Base-by-base conservation (phyloP, 2,888 invertebrate genomes). In the Eupithecia abbreviata region DNA sequence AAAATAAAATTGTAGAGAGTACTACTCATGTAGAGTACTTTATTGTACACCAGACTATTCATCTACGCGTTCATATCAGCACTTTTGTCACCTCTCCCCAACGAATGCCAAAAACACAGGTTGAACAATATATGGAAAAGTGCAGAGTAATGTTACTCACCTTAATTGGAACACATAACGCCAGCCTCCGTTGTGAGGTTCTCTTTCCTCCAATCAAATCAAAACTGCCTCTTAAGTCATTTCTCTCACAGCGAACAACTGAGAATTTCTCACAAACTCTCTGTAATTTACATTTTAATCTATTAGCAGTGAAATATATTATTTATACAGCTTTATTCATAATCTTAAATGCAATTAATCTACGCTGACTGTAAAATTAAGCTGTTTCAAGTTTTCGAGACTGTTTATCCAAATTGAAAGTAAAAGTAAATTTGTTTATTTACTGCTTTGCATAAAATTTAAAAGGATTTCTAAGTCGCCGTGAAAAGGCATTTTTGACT, bases 401-500 rank as follows among this genome's bases (percentile, higher is more conserved):
- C 66, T 73, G 67, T 68, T 73, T 55, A 68, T 68, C 55, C 55
- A 73, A 73, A 68, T n/a, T 73, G 67, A 73, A 73, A 18, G 45
- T 49, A 55, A 58, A 73, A 41, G 68, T 55, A 68, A 58, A 73
- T 73, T 73, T 73, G 73, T 73, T 68, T 68, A 73, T 73, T 73
- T 73, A 73, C 68, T 58, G 70, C 9, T 75, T 66, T 55, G 71
- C 73, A 69, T 74, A 70, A 73, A 78, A 74, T 70, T 74, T 74
- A 62, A 75, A 65, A 77, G 65, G 49, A 70, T 78, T 75, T 77
- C 72, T 71, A 74, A 80, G 78, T 78, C 58, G 68, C 66, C 73
- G 73, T 77, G 72, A 72, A 74, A 77, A 69, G 76, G 73, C n/a
- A 74, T 76, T 45, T 67, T n/a, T 67, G 5, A 77, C 74, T 78